These are phyloP conservation scores for Temnopleurus reevesii DNA, from an alignment of 53 echinoderm and acorn worm species.

Conservation along the genomic window DNA sequence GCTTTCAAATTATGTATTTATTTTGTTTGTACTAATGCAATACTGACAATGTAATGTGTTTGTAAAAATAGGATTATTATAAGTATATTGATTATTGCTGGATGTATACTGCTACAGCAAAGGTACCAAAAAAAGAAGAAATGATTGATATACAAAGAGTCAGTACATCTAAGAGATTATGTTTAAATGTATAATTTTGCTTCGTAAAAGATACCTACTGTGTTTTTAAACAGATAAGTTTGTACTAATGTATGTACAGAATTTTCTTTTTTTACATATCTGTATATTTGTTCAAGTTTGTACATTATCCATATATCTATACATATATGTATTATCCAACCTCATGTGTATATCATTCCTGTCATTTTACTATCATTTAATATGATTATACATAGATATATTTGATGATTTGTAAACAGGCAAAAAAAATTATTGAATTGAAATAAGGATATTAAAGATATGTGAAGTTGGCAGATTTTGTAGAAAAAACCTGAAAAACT, in stretches of 20 bases:
- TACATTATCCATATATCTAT: conserved; percentile 60
- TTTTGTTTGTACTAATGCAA: conserved; percentile 49
- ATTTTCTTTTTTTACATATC: background rate
- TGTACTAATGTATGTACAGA: conserved; percentile 42
- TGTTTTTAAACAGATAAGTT: conserved; percentile 19
- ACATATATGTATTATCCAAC: conserved; percentile 55
- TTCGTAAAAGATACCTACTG: background rate
- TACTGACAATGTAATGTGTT: conserved; percentile 9
- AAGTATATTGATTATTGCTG: conserved; percentile 23
- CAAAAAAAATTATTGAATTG: conserved; percentile 44
- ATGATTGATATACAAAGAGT: background rate
- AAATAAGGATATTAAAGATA: conserved; percentile 57
- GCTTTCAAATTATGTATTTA: conserved; percentile 38
- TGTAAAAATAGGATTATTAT: conserved; percentile 10
- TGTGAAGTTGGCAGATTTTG: conserved; percentile 60
- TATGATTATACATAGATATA: conserved; percentile 56
- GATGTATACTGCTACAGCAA: conserved; percentile 31
- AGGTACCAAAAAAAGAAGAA: conserved; percentile 30
- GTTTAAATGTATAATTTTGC: conserved; percentile 51
- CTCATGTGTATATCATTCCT: conserved; percentile 57
- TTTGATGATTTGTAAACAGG: conserved; percentile 53
- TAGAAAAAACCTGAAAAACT: conserved; percentile 30
- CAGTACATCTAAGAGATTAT: conserved; percentile 4
- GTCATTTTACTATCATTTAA: conserved; percentile 56
- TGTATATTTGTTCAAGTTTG: conserved; percentile 61